A percentile compares a stretch with the other conserved stretches of the same genome.
Conservation (phyloP, 2,797 vertebrate species). For the Halcyon badia region DNA sequence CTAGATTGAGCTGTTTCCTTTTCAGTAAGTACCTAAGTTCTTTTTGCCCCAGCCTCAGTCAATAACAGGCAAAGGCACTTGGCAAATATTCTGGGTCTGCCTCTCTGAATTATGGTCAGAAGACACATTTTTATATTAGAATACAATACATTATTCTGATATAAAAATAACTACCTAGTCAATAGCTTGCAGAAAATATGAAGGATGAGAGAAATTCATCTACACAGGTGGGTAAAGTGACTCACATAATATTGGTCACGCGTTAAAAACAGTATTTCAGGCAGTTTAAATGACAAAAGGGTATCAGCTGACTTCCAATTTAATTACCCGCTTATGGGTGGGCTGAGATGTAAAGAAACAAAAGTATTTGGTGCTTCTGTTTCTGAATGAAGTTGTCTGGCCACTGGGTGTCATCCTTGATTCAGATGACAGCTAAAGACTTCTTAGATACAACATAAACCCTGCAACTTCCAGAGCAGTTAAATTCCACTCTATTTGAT, state of each 20-base stretch:
- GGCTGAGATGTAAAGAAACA: background rate
- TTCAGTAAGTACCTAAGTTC: background rate
- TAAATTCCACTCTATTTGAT: slow-evolving; percentile 72
- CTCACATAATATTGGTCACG: background rate
- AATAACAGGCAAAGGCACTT: background rate
- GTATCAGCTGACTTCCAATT: background rate
- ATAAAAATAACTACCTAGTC: slow-evolving; percentile 23
- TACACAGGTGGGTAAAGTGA: background rate
- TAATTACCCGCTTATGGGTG: background rate
- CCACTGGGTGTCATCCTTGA: slow-evolving; percentile 83
- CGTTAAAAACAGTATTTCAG: background rate
- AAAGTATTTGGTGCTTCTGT: background rate
- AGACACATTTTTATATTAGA: background rate
- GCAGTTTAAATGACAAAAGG: background rate
- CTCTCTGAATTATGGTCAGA: slow-evolving; percentile 28
- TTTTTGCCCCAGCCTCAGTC: background rate
- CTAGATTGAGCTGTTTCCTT: background rate
- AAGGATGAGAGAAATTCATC: slow-evolving; percentile 4
- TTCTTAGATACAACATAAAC: background rate
- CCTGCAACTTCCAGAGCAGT: slow-evolving; percentile 20
- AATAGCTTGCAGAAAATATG: slow-evolving; percentile 2
- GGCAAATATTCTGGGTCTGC: background rate
- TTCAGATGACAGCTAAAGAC: slow-evolving; percentile 56
- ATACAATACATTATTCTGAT: background rate
- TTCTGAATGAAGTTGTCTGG: slow-evolving; percentile 42